Percentiles rank a stretch among this genome's conserved stretches.
These are phyloP conservation scores for Apocheima hispidaria DNA, from an alignment of 2,888 invertebrate genomes.

Conservation along the genomic window DNA sequence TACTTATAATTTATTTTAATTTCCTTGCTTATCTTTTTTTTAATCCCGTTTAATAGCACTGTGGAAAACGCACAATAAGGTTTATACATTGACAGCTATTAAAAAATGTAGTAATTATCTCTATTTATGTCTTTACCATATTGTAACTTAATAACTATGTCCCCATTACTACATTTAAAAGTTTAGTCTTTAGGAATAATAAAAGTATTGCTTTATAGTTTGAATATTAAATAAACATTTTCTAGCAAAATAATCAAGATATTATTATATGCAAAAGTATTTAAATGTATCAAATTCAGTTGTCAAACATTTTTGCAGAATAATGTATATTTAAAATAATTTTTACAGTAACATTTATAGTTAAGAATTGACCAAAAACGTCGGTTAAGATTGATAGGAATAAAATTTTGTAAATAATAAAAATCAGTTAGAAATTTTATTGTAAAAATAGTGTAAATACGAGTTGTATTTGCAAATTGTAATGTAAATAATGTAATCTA, in stretches of 20 bases:
- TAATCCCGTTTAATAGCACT: no score
- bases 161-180: constrained; percentile 57
- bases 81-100: background rate
- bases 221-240: constrained; percentile 19
- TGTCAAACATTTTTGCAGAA: constrained; percentile 45
- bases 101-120: constrained; percentile 15
- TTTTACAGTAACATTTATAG: constrained; percentile 64
- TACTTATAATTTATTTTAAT: no score
- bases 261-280: constrained; percentile 20
- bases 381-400: constrained; percentile 74
- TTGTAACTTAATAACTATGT: constrained; percentile 57
- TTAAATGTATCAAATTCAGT: constrained; percentile 12
- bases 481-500: constrained; percentile 75
- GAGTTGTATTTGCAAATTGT: constrained; percentile 81
- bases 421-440: constrained; percentile 65
- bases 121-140: constrained; percentile 48
- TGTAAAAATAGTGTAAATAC: constrained; percentile 74
- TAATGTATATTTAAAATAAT: constrained; percentile 55
- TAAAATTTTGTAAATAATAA: constrained; percentile 69
- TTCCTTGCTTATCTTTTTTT: no score
- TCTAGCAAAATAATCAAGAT: constrained; percentile 28
- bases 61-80: background rate
- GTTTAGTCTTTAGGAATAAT: constrained; percentile 58
- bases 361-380: constrained; percentile 84
- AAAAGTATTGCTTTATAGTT: constrained; percentile 57